Base-by-base conservation (phyloP, 2,797 vertebrate genomes). In the Gymnoscopelus braueri region DNA sequence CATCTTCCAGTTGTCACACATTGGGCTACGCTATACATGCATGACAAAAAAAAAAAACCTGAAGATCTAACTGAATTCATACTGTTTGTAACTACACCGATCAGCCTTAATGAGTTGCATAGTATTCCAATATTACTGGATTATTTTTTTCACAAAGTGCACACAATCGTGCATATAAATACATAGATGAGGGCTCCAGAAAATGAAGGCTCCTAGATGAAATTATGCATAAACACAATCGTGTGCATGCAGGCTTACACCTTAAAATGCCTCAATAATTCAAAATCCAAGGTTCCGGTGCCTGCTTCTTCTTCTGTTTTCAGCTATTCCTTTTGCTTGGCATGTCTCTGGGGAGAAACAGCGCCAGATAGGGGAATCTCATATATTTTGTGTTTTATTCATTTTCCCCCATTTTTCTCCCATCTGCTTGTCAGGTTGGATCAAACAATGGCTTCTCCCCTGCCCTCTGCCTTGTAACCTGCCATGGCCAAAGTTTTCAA, bases 251-350 rank as follows among this genome's bases (percentile, higher is more conserved):
- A 73, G 10, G 8, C 69, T 72, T 53, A 62, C 82, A 81, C 77
- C 84, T 84, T 81, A 69, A 68, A 82, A 81, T 77, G 69, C 29
- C 73, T 88, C 66, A 89, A 88, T 89, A 86, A 93, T 92, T 92
- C 63, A 92, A 49, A 78, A 52, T 74, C 60, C 78, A 79, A 86
- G 85, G 79, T 87, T 86, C 84, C 82, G 75, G 65, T 75, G 77
- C 79, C 64, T 60, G 69, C 80, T 75, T 82, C 77, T 84, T 60
- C 73, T 71, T 84, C 64, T 77, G 61, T 77, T 91, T 90, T 92
- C 89, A 91, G 64, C 79, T 90, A 92, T 93, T 93, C 90, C 82
- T 87, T 92, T 93, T 92, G 82, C 86, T 80, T 74, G 69, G 72
- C 69, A 75, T 51, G 75, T 85, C 84, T 75, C 75, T 51, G 53